Evolutionary conservation across 2,113 vertebrate genomes (phyloP).

Genomic region (Ramphastos sulfuratus): DNA sequence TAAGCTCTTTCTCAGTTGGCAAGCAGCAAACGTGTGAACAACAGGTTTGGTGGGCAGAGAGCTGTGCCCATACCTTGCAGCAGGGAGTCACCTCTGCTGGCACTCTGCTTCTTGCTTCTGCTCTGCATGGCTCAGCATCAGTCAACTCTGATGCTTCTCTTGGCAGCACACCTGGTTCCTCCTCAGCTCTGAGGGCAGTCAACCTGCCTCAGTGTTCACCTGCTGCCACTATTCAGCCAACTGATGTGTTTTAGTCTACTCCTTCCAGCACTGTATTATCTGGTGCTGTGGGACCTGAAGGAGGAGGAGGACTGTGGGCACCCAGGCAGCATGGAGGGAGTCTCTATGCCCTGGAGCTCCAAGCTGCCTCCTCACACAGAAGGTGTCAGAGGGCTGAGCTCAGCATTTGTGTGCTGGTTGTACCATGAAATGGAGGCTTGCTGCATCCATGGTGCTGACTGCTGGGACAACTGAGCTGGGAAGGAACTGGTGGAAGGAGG

Average conservation of each 20-base stretch:
- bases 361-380: fast-evolving
- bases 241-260: neutral
- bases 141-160: fast-evolving
- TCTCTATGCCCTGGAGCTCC: fast-evolving
- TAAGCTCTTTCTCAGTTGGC: neutral
- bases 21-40: neutral
- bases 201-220: neutral
- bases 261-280: neutral
- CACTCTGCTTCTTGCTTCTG: neutral
- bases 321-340: fast-evolving
- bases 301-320: neutral
- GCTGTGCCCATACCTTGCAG: fast-evolving
- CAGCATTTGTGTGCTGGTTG: neutral
- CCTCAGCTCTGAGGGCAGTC: neutral
- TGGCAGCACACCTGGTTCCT: neutral
- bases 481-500: neutral
- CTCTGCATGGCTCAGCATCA: neutral
- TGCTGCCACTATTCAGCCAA: neutral
- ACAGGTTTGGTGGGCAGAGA: neutral
- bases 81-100: neutral
- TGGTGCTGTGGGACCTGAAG: neutral
- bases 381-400: neutral
- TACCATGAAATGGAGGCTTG: neutral
- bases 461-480: neutral
- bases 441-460: neutral